Evolutionary conservation across 2,113 vertebrate genomes (phyloP).

Genomic region (Micronycteris hirsuta): DNA sequence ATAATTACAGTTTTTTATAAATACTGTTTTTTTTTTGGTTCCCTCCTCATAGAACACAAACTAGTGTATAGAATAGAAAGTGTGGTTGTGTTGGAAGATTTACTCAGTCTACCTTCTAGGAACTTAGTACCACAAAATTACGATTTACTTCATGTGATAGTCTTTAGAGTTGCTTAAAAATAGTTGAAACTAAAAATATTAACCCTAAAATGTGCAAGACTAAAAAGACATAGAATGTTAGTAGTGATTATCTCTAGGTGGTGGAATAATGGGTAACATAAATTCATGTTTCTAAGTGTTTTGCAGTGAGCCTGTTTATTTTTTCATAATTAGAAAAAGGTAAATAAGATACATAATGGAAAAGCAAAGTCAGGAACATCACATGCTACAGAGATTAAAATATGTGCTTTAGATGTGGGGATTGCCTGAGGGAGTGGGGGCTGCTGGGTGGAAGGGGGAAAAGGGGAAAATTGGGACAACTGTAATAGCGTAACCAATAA

Average conservation of each 20-base stretch:
- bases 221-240: neutral
- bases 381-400: neutral
- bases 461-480: too few species aligned
- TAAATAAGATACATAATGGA: neutral
- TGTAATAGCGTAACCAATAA: too few species aligned
- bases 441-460: too few species aligned
- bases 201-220: neutral
- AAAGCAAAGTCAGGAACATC: neutral
- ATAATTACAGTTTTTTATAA: too few species aligned
- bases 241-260: neutral
- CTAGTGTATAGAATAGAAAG: neutral
- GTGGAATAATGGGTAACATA: neutral
- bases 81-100: neutral
- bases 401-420: too few species aligned
- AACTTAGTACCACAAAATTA: neutral
- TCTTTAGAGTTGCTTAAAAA: conserved; percentile 37
- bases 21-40: too few species aligned
- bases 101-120: neutral
- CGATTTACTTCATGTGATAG: neutral
- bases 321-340: conserved; percentile 30
- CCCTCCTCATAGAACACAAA: neutral
- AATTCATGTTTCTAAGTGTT: conserved; percentile 17
- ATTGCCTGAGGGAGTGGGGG: too few species aligned
- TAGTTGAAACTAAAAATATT: conserved; percentile 12
- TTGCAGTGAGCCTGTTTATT: neutral